phyloP scores from a whole-genome alignment of 2,797 vertebrate species.

The Poecile montanus region DNA sequence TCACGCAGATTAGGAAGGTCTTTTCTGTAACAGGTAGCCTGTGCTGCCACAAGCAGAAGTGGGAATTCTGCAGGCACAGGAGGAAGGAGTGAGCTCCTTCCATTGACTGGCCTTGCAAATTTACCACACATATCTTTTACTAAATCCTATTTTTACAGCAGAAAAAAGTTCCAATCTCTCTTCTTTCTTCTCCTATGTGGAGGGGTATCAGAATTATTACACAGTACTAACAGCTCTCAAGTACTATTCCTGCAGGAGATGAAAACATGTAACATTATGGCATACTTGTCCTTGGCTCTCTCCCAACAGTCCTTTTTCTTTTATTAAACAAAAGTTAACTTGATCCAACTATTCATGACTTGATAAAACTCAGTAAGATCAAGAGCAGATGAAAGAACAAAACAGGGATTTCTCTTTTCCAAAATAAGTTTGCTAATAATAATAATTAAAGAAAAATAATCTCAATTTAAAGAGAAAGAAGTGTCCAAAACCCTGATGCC shows the following conservation, averaged over 20 bases:
- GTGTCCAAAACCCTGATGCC: not conserved
- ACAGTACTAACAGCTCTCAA: slow-evolving; percentile 58
- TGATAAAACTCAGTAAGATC: slow-evolving; percentile 76
- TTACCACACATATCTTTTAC: not conserved
- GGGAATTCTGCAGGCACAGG: slow-evolving; percentile 21
- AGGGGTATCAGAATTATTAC: slow-evolving; percentile 54
- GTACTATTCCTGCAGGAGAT: slow-evolving; percentile 57
- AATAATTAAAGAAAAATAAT: not conserved
- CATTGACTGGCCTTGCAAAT: not conserved
- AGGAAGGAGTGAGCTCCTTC: slow-evolving; percentile 18
- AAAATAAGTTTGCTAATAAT: slow-evolving; percentile 57
- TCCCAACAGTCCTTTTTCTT: slow-evolving; percentile 7
- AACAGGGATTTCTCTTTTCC: slow-evolving; percentile 43
- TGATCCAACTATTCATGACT: slow-evolving; percentile 51
- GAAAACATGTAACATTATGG: slow-evolving; percentile 52
- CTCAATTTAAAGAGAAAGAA: not conserved
- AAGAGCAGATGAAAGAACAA: slow-evolving; percentile 72
- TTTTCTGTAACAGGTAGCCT: not conserved
- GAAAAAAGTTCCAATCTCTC: slow-evolving; percentile 23
- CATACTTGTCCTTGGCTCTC: slow-evolving; percentile 49
- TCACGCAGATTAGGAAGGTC: slow-evolving; percentile 44
- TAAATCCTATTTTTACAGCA: slow-evolving; percentile 59
- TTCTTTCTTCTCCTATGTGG: slow-evolving; percentile 51
- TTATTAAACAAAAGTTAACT: slow-evolving; percentile 36
- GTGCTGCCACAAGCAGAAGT: not conserved